These are phyloP conservation scores for Noctua janthe DNA, from an alignment of 2,888 invertebrate species.

Conservation along the genomic window DNA sequence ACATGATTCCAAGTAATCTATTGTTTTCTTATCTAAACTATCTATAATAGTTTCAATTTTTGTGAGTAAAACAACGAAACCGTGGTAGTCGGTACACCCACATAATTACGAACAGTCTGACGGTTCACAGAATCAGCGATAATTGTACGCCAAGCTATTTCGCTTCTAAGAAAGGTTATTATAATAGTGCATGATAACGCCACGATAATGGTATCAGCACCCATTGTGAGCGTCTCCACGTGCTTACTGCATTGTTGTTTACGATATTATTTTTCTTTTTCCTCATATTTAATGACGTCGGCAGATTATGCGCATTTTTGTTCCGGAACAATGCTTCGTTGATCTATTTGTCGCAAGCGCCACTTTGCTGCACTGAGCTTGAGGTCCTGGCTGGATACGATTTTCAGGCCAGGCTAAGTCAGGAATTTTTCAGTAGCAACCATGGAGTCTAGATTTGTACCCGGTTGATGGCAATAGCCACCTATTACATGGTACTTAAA, in stretches of 20 bases:
- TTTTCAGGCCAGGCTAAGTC: not conserved
- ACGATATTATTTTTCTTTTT: slow-evolving; percentile 59
- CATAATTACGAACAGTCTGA: slow-evolving; percentile 77
- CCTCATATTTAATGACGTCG: slow-evolving; percentile 61
- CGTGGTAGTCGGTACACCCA: slow-evolving; percentile 59
- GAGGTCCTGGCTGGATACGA: not conserved
- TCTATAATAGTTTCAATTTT: slow-evolving; percentile 58
- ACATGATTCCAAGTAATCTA: slow-evolving; percentile 49
- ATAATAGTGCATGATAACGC: slow-evolving; percentile 83
- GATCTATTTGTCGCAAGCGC: not conserved
- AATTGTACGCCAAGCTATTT: slow-evolving; percentile 80
- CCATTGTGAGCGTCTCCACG: slow-evolving; percentile 71
- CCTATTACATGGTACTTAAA: not conserved
- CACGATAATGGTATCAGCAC: slow-evolving; percentile 83
- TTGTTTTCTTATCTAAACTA: slow-evolving; percentile 56
- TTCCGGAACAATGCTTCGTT: slow-evolving; percentile 28
- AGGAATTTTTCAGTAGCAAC: not conserved
- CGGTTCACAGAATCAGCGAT: slow-evolving; percentile 84
- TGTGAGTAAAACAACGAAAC: slow-evolving; percentile 60
- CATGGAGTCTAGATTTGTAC: not conserved
- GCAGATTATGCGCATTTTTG: slow-evolving; percentile 42
- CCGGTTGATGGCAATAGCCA: too few relatives aligned
- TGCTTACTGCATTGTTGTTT: slow-evolving; percentile 70
- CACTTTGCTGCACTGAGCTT: not conserved
- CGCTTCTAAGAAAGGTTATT: slow-evolving; percentile 82